Evolutionary conservation across 2,888 invertebrate genomes (phyloP), one percentile per base, ranked within the genome.

Genomic region (Chorisops tibialis): DNA sequence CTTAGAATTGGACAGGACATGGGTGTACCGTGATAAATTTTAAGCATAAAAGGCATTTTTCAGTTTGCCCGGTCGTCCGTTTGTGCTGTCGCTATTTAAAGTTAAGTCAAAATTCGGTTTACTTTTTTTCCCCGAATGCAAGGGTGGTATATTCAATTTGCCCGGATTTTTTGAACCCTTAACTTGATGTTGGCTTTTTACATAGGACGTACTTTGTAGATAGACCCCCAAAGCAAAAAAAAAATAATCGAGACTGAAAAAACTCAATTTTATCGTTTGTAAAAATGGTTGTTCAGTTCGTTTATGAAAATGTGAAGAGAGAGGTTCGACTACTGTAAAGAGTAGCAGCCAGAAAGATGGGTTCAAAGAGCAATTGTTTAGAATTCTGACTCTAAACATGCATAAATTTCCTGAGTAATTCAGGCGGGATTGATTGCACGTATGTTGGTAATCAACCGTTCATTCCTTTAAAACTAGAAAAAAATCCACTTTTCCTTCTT

Each of bases 261-360:
- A 39, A 22, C 12, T 9, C n/a, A 41, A 22, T 4, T 54, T 39
- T 38, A 19, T 39, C 39, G 41, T 54, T 22, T 19, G 21, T 38
- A n/a, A 16, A 12, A 12, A 37, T 18, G 24, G 19, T 9, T 14
- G 9, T 22, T 19, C 37, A 37, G n/a, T 50, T 41, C n/a, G 14
- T 54, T 54, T 54, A 39, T 54, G 21, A 54, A 54, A 54, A 51
- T 38, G 38, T 38, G 18, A n/a, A n/a, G n/a, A n/a, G n/a, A n/a
- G n/a, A n/a, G n/a, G n/a, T n/a, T n/a, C n/a, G n/a, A n/a, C n/a
- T n/a, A n/a, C n/a, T n/a, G n/a, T n/a, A n/a, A n/a, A n/a, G n/a
- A n/a, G n/a, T n/a, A n/a, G n/a, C n/a, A n/a, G n/a, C n/a, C n/a
- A n/a, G n/a, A n/a, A n/a, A n/a, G n/a, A n/a, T n/a, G n/a, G n/a